Percentiles rank a stretch among this genome's conserved stretches.
Evolutionary conservation across 2,888 invertebrate species (phyloP).

Genomic region (Agonum fuliginosum): DNA sequence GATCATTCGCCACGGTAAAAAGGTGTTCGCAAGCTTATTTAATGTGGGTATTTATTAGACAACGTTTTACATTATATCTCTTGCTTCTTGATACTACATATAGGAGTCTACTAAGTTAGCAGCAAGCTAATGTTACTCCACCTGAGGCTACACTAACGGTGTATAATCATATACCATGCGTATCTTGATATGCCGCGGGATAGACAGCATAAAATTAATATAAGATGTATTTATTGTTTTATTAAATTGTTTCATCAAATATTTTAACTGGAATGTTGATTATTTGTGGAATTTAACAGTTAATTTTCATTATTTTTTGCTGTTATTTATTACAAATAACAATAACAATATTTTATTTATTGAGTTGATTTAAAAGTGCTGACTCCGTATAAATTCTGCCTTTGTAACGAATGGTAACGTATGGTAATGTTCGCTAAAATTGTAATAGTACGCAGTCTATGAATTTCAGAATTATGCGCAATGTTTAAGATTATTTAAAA

Average conservation of each 20-base stretch:
- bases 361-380: too few species aligned
- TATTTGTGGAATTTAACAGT: background rate
- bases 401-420: too few species aligned
- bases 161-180: constrained; percentile 20
- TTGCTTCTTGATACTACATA: too few species aligned
- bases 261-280: background rate
- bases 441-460: too few species aligned
- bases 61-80: background rate
- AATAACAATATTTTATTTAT: too few species aligned
- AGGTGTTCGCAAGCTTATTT: constrained; percentile 7
- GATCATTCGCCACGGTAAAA: background rate
- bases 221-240: constrained; percentile 40
- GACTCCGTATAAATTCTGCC: too few species aligned
- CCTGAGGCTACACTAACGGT: constrained; percentile 6
- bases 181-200: constrained; percentile 6
- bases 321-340: too few species aligned
- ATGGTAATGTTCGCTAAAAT: too few species aligned
- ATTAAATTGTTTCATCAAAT: constrained; percentile 38
- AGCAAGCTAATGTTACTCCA: background rate
- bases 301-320: too few species aligned
- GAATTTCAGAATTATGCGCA: too few species aligned
- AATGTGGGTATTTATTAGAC: background rate
- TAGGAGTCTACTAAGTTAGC: background rate
- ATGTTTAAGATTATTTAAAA: too few species aligned
- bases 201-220: constrained; percentile 27